These are phyloP conservation scores for Antrozous pallidus DNA, from an alignment of 2,797 vertebrate species.

Conservation along the genomic window DNA sequence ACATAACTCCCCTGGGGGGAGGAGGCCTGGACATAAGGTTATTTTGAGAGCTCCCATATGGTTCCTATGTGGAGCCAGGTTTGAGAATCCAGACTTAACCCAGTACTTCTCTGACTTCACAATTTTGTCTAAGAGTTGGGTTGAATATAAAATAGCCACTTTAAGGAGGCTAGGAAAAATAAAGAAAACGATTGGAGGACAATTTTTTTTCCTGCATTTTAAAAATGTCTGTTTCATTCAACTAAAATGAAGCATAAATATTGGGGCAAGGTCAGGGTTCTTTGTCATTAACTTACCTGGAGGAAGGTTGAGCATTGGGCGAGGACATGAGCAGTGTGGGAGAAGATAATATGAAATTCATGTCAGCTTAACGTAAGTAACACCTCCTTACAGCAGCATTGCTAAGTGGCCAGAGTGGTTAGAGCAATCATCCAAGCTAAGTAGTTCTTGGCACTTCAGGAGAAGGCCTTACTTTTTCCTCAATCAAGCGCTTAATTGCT, in stretches of 20 bases:
- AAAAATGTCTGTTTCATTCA: conserved; percentile 55
- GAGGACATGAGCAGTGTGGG: not conserved
- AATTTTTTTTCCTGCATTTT: conserved; percentile 60
- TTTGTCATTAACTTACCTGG: conserved; percentile 27
- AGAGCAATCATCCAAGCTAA: not conserved
- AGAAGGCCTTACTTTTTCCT: conserved; percentile 35
- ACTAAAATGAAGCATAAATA: conserved; percentile 45
- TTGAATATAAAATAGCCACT: not conserved
- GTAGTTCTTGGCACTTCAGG: conserved; percentile 6
- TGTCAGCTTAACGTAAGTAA: conserved; percentile 40
- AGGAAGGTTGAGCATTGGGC: not conserved
- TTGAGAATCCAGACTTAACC: not conserved
- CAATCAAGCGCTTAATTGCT: conserved; percentile 71
- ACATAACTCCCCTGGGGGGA: not conserved
- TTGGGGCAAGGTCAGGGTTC: conserved; percentile 32
- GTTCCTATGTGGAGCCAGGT: not conserved
- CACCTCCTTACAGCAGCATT: not conserved
- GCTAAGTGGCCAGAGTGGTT: not conserved
- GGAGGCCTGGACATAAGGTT: not conserved
- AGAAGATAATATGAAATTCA: not conserved
- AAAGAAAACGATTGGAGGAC: conserved; percentile 29
- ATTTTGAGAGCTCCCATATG: not conserved
- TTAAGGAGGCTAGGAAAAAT: conserved; percentile 27
- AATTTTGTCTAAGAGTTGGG: not conserved
- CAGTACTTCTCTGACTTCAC: not conserved